Evolutionary conservation across 2,113 vertebrate genomes (phyloP), one percentile per base, ranked within the genome.

Genomic region (Scolopax mira): DNA sequence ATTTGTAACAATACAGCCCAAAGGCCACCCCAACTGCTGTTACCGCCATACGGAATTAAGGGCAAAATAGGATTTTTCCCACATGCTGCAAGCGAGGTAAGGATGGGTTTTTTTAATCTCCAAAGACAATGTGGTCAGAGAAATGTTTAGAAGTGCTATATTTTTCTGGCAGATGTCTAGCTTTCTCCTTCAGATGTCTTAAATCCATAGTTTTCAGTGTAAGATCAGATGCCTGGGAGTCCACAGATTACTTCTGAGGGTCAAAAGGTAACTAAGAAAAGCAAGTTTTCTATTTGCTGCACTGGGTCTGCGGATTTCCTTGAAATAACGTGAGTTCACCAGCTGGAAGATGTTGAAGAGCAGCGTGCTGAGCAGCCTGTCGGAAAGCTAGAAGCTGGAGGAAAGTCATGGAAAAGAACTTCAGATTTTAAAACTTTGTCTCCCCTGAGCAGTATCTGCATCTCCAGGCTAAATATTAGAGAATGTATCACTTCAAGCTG

Each of bases 211-310:
- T 57, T 95, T 89, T 90, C 69, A 94, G 37, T 0, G 0, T 92
- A 86, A 64, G 1, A 93, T 74, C 69, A 79, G 57, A 72, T 85
- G 69, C 18, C 52, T 18, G 0, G 15, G 33, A 81, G 30, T 39
- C 60, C 66, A 78, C 48, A 81, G 61, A 75, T 81, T 78, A 86
- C 52, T 93, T 64, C 57, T 28, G 49, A 55, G 33, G 48, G 80
- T 89, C 42, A 71, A 87, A 89, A 92, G 51, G 52, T 67, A 96
- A 90, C 51, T 25, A 58, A 57, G 57, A 67, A 84, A 93, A 93
- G n/a, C 69, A 86, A 74, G 17, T 27, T 72, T 95, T 86, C 62
- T 79, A n/a, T 90, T 86, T 93, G 65, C 44, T 75, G 7, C 30
- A 23, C 11, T 4, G 23, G 55, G 6, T 71, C 35, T 46, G 42